phyloP scores from a whole-genome alignment of 2,888 invertebrate species.

The Pollenia amentaria region DNA sequence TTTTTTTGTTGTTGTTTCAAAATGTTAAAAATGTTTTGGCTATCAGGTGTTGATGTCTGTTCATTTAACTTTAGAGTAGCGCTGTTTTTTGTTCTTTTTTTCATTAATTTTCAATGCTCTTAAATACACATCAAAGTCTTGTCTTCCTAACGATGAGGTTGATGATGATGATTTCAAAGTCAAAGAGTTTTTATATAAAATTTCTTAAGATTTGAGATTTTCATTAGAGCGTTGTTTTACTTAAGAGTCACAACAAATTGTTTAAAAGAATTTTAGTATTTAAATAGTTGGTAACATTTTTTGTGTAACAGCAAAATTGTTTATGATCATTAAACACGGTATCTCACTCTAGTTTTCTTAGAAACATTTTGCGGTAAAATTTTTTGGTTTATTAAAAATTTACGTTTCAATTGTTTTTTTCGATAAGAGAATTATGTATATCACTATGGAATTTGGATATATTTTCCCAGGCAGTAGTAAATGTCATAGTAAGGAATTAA shows the following conservation, averaged over 20 bases:
- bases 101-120: slow-evolving; percentile 29
- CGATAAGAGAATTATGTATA: no score
- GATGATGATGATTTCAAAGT: slow-evolving; percentile 57
- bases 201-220: slow-evolving; percentile 30
- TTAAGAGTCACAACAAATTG: slow-evolving; percentile 38
- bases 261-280: slow-evolving; percentile 43
- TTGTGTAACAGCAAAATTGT: neutral
- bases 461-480: no score
- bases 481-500: no score
- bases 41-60: slow-evolving; percentile 84
- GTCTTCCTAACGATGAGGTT: slow-evolving; percentile 49
- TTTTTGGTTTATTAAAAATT: no score
- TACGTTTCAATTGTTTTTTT: no score
- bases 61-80: slow-evolving; percentile 74
- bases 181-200: slow-evolving; percentile 21
- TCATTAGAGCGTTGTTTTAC: slow-evolving; percentile 24
- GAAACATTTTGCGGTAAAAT: neutral
- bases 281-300: slow-evolving; percentile 18
- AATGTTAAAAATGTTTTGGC: slow-evolving; percentile 76
- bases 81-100: slow-evolving; percentile 2
- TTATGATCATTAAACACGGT: slow-evolving; percentile 4
- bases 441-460: no score
- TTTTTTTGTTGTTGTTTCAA: slow-evolving; percentile 37
- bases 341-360: slow-evolving; percentile 26
- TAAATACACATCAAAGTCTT: slow-evolving; percentile 53